Base-by-base conservation (phyloP, 30 jellyfish, hydroid and myxozoan species). In the Nemopilema nomurai region DNA sequence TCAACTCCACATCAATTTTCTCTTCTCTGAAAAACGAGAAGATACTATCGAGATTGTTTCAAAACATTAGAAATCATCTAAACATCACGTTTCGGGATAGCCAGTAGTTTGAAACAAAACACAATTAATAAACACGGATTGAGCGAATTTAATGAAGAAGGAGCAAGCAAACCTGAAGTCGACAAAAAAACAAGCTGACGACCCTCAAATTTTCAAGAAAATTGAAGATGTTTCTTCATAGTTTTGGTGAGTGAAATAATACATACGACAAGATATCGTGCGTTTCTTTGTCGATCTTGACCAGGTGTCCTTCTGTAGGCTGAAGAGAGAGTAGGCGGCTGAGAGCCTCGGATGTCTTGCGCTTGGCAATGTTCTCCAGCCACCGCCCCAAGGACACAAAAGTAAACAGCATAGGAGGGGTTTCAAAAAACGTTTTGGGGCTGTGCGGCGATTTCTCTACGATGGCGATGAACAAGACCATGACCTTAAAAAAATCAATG, bases 401-500 rank as follows among this genome's bases (percentile, higher is more conserved):
- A 17, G 96, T 89, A 27, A 90, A 87, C 65, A 95, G 95, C 99
- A 95, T 95, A 19, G 97, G 99, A 49, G 99, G 99, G 18, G 99
- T 89, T 53, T 95, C 99, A 85, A 89, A 95, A 76, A 95, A 95
- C 51, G 97, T 89, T 87, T 82, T 90, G 25, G 99, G 97, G 76
- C 99, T 90, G 22, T 30, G 90, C 33, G 51, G 51, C 16, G 95
- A 79, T 26, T 73, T 28, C 82, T 94, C 96, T 24, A 82, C 67
- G 18, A 87, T 73, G 23, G 99, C 96, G 23, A 94, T 69, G 68
- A 94, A 33, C 78, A 94, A 51, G 33, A 94, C 96, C 84, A 92
- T 76, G 33, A 83, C 76, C 97, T 91, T 29, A 0, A 79, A 88
- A 68, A 49, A 41, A 7, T n/a, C n/a, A n/a, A n/a, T n/a, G n/a